phyloP scores from a whole-genome alignment of 2,113 vertebrate genomes.

The Alces alces region DNA sequence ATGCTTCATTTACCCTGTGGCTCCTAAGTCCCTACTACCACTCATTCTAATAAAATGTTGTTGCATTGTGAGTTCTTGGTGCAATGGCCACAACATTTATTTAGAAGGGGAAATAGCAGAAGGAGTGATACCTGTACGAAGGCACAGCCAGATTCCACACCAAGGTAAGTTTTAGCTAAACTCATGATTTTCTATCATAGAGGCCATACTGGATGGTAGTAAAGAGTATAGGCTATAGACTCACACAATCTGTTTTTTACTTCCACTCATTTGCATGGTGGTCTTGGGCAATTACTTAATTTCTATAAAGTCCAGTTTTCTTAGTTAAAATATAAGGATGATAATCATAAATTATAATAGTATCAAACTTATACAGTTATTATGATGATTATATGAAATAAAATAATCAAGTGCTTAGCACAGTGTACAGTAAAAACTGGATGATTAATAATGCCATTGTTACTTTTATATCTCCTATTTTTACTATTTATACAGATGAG shows the following conservation, averaged over 20 bases:
- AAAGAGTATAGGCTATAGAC: not conserved
- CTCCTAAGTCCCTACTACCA: not conserved
- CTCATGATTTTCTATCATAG: not conserved
- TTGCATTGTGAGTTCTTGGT: not conserved
- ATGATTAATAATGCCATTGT: not conserved
- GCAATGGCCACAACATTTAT: not conserved
- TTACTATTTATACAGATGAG: constrained; percentile 11
- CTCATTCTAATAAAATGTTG: constrained; percentile 22
- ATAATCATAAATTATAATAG: constrained; percentile 25
- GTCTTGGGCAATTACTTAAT: constrained; percentile 17
- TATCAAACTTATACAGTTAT: not conserved
- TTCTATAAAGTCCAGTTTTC: constrained; percentile 22
- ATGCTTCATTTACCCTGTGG: not conserved
- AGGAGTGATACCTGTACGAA: not conserved
- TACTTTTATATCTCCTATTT: constrained; percentile 31
- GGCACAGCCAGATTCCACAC: not conserved
- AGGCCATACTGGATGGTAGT: constrained; percentile 8
- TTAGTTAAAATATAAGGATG: not conserved
- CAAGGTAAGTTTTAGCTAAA: constrained; percentile 37
- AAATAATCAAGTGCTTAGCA: not conserved
- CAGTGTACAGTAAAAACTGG: not conserved
- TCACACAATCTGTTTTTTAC: not conserved
- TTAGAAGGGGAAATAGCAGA: constrained; percentile 16
- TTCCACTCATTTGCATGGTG: not conserved
- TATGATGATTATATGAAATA: not conserved